A percentile compares a stretch with the other conserved stretches of the same genome.
Conservation (phyloP, 1,140 invertebrate genomes). For the Drosophila sechellia region DNA sequence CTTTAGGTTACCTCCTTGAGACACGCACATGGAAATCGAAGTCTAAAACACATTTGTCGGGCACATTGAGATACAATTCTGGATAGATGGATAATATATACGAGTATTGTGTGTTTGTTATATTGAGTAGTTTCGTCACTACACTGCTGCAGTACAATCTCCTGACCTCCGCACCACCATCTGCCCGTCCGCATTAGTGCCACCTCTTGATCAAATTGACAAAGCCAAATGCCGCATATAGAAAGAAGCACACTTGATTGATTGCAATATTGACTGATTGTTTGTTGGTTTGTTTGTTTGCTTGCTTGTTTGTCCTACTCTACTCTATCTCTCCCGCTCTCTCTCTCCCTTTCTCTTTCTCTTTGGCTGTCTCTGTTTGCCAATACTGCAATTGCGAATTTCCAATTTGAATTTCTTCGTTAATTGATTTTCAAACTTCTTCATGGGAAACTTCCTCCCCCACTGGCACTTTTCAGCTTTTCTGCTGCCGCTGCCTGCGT, state of each 20-base stretch:
- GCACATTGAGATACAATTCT: slow-evolving; percentile 62
- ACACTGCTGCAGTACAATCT: slow-evolving; percentile 3
- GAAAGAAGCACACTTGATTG: slow-evolving; percentile 76
- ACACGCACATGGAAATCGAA: slow-evolving; percentile 63
- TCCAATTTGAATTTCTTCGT: slow-evolving; percentile 48
- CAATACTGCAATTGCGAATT: slow-evolving; percentile 35
- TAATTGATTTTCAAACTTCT: slow-evolving; percentile 38
- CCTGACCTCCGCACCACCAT: neutral
- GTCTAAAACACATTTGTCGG: slow-evolving; percentile 58
- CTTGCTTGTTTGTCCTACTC: neutral
- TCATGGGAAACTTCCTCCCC: slow-evolving; percentile 4
- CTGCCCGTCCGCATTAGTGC: neutral
- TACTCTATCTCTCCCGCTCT: neutral
- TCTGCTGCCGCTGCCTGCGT: slow-evolving; percentile 8
- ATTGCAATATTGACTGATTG: slow-evolving; percentile 78
- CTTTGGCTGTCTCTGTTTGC: slow-evolving; percentile 8
- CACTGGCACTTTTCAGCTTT: neutral
- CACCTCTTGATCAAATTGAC: slow-evolving; percentile 43
- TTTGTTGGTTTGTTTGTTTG: slow-evolving; percentile 27
- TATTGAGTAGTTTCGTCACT: slow-evolving; percentile 19
- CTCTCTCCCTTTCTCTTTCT: neutral
- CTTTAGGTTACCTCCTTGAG: slow-evolving; percentile 63
- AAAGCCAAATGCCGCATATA: slow-evolving; percentile 54
- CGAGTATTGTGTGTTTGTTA: slow-evolving; percentile 1
- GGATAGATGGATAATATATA: slow-evolving; percentile 6